phyloP scores from a whole-genome alignment of 2,888 invertebrate species.

The Aethes cnicana region DNA sequence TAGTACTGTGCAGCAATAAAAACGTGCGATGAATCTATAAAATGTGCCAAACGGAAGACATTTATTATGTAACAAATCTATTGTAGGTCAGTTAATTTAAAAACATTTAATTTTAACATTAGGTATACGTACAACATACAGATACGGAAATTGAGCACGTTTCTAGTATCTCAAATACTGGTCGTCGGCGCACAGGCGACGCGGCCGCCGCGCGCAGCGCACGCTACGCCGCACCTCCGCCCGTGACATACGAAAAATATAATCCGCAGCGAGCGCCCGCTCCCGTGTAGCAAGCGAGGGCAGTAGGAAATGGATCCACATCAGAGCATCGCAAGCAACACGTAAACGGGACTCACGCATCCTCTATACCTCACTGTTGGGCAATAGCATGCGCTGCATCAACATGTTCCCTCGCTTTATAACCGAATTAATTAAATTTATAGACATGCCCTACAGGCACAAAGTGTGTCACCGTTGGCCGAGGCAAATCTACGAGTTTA shows the following conservation, averaged over 20 bases:
- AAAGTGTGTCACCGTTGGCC: constrained; percentile 35
- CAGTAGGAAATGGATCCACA: too few relatives aligned
- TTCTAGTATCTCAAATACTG: constrained; percentile 71
- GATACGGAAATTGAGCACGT: constrained; percentile 80
- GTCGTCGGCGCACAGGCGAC: constrained; percentile 35
- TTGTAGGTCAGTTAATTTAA: constrained; percentile 84
- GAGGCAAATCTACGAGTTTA: constrained; percentile 49
- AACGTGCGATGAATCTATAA: constrained; percentile 75
- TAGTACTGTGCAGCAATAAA: constrained; percentile 62
- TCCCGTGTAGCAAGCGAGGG: constrained; percentile 3
- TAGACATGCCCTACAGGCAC: constrained; percentile 42
- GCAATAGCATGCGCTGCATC: constrained; percentile 52
- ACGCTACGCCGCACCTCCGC: constrained; percentile 21
- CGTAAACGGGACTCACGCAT: constrained; percentile 12
- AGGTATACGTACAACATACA: constrained; percentile 69
- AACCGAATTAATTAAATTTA: constrained; percentile 45
- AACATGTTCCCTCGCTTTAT: constrained; percentile 42
- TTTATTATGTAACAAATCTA: constrained; percentile 94
- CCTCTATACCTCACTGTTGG: constrained; percentile 26
- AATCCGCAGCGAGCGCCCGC: constrained; percentile 17
- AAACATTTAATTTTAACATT: constrained; percentile 73
- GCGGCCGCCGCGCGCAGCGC: constrained; percentile 25
- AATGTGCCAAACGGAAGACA: constrained; percentile 83
- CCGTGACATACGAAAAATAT: constrained; percentile 29
- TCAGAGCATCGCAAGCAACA: constrained; percentile 15